Base-by-base conservation (phyloP, 2,797 vertebrate species). In the Acrocephalus scirpaceus region DNA sequence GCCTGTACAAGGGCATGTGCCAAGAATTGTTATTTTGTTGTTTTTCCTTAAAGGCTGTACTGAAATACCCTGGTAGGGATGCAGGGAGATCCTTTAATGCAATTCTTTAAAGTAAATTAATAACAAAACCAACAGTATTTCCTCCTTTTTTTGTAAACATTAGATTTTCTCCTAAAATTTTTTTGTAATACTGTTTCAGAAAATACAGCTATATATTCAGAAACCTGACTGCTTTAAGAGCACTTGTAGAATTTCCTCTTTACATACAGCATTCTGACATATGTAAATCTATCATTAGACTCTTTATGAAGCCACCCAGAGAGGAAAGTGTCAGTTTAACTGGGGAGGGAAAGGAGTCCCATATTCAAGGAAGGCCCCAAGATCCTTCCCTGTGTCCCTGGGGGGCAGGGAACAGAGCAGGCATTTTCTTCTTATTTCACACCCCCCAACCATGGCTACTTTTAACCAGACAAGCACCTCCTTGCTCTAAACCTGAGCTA, bases 361-460 rank as follows among this genome's bases (percentile, higher is more conserved):
- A 7, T 32, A 22, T 15, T 30, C 58, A 69, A 36, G 48, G 58
- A 88, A 83, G 27, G 13, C 48, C 53, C 54, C 56, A 40, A 9
- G 7, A 38, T 38, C 48, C 51, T 47, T 54, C 61, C 47, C 34
- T 11, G 29, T 64, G 29, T 16, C 22, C 51, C 58, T 17, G 19
- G 34, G 16, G 80, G 5, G 47, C 1, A 0, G 21, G 5, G 12
- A 71, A 11, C 47, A 67, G 45, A 65, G 20, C 17, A 53, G 7
- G 7, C 11, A 16, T 32, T 50, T 64, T 44, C 34, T 70, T 29
- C 62, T 62, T 9, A 11, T 72, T 78, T 72, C 70, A 45, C 21
- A 47, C 14, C 12, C 32, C 44, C n/a, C 23, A 16, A 0, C 12
- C 25, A 12, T 0, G 3, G 69, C 17, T 56, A 2, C 58, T 79